Conservation (phyloP, 2,797 vertebrate genomes). For the Acanthurus leucopareius region DNA sequence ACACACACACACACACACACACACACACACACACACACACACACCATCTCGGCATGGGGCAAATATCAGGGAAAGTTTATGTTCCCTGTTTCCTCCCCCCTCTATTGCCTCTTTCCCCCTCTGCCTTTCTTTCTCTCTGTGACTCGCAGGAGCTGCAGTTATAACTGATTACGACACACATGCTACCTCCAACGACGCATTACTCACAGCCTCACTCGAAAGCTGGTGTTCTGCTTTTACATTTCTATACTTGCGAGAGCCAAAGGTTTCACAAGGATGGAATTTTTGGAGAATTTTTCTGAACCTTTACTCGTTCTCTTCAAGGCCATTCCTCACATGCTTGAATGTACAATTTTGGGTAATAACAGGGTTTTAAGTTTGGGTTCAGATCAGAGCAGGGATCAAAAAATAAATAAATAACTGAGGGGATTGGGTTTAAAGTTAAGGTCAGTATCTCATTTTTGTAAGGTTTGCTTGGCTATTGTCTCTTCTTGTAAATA, state of each 20-base stretch:
- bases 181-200: constrained; percentile 84
- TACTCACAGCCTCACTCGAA: constrained; percentile 84
- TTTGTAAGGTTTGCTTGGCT: not conserved
- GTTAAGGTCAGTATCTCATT: not conserved
- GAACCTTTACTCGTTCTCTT: constrained; percentile 19
- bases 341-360: constrained; percentile 10
- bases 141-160: constrained; percentile 77
- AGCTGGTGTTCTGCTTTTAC: constrained; percentile 29
- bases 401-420: not conserved
- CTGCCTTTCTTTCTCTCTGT: constrained; percentile 49
- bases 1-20: not conserved
- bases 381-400: not conserved
- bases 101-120: constrained; percentile 38
- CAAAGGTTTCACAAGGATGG: constrained; percentile 56
- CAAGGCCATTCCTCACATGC: not conserved
- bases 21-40: constrained; percentile 33
- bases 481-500: too few species aligned
- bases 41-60: constrained; percentile 69
- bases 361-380: not conserved
- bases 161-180: constrained; percentile 83
- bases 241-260: constrained; percentile 48
- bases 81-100: constrained; percentile 46
- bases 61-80: constrained; percentile 61
- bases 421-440: not conserved
- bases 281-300: constrained; percentile 41